A percentile compares a stretch with the other conserved stretches of the same genome.
Evolutionary conservation across 2,113 vertebrate genomes (phyloP).

Genomic region (Rousettus leschenaultii): DNA sequence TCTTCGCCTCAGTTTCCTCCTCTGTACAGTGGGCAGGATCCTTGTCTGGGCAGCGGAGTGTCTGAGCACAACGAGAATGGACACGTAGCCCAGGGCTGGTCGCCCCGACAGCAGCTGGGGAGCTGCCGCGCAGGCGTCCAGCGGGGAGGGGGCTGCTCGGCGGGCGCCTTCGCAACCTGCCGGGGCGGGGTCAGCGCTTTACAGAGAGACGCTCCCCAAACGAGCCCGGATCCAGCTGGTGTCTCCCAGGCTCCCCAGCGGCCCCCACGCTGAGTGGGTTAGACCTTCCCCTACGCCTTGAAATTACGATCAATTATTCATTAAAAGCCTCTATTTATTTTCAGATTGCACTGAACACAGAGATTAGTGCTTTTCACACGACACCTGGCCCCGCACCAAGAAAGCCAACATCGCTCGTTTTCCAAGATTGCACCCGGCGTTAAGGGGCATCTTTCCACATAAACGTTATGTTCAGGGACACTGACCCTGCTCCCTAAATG

Average conservation of each 20-base stretch:
- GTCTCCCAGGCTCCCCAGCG: neutral
- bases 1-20: neutral
- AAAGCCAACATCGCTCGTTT: neutral
- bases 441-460: neutral
- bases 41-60: too few relatives aligned
- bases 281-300: neutral
- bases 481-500: accelerated
- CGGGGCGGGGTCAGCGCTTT: accelerated
- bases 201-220: neutral
- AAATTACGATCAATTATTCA: neutral
- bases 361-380: neutral
- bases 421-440: neutral
- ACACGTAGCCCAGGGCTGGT: accelerated
- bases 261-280: neutral
- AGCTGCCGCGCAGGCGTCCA: too few relatives aligned
- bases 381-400: neutral
- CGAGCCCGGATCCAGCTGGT: neutral
- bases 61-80: accelerated
- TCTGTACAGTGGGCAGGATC: accelerated
- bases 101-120: accelerated
- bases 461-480: accelerated
- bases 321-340: neutral
- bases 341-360: neutral
- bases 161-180: accelerated
- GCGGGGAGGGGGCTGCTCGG: neutral